Evolutionary conservation across 2,888 invertebrate genomes (phyloP).

Genomic region (Latheticus oryzae): DNA sequence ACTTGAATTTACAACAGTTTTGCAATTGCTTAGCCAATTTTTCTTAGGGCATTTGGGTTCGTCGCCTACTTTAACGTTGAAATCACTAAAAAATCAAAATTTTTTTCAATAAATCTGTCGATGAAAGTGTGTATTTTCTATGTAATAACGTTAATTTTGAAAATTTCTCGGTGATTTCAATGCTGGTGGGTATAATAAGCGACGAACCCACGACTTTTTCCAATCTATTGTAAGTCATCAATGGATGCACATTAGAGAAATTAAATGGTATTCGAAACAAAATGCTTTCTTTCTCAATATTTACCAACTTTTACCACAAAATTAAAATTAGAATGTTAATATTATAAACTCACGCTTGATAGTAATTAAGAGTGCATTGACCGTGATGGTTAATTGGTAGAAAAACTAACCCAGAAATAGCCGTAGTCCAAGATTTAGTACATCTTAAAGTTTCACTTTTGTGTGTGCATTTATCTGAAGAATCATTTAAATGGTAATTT

Average conservation of each 20-base stretch:
- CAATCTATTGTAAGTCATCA: too few species aligned
- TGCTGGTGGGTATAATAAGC: not conserved
- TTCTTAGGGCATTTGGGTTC: too few species aligned
- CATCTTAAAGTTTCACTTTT: conserved; percentile 18
- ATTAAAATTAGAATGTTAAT: conserved; percentile 1
- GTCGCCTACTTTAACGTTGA: too few species aligned
- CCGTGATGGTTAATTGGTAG: conserved; percentile 13
- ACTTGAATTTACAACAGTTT: too few species aligned
- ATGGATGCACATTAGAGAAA: conserved; percentile 5
- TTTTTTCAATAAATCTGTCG: too few species aligned
- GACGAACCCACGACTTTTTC: not conserved
- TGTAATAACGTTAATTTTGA: too few species aligned
- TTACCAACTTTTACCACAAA: conserved; percentile 1
- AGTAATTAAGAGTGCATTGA: conserved; percentile 8
- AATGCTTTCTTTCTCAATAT: conserved; percentile 5
- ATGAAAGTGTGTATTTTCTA: too few species aligned
- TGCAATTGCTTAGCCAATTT: too few species aligned
- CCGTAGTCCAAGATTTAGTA: not conserved
- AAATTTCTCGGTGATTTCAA: not conserved
- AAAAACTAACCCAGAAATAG: conserved; percentile 9
- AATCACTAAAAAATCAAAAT: too few species aligned
- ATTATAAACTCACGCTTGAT: not conserved
- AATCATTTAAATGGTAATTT: conserved; percentile 15
- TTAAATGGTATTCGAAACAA: not conserved
- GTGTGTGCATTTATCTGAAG: too few species aligned